Percentiles rank a stretch among this genome's conserved stretches.
phyloP scores from a whole-genome alignment of 2,113 vertebrate species.

The Heliornis fulica region DNA sequence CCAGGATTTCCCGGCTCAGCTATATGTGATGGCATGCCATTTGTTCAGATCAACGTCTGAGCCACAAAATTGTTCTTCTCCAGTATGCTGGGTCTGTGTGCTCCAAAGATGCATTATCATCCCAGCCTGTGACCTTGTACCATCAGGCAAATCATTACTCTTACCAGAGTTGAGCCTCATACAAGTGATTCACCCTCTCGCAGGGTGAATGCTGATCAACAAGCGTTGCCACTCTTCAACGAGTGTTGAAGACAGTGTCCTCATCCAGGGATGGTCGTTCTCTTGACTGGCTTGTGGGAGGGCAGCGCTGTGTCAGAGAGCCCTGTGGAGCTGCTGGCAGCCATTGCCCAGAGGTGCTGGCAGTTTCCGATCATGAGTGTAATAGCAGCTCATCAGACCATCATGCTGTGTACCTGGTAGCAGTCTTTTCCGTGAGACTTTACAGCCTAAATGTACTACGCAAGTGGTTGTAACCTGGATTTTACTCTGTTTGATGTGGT shows the following conservation, averaged over 20 bases:
- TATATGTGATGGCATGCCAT: background rate
- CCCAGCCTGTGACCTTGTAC: background rate
- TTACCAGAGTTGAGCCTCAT: background rate
- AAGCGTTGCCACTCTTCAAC: no score
- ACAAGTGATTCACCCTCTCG: background rate
- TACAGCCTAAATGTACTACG: background rate
- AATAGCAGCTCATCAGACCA: background rate
- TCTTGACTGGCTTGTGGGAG: background rate
- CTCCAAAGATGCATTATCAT: background rate
- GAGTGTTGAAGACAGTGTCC: background rate
- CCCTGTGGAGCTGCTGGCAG: background rate
- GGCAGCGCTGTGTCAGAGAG: fast-evolving
- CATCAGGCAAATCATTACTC: background rate
- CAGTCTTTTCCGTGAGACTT: background rate
- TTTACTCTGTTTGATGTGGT: background rate
- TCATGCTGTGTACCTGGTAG: background rate
- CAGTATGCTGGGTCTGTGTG: fast-evolving
- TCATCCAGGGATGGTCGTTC: background rate
- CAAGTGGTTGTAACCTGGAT: background rate
- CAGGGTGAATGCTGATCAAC: background rate
- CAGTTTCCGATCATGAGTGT: background rate
- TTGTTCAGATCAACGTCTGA: background rate
- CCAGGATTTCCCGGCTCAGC: background rate
- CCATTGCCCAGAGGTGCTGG: background rate
- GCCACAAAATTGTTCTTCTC: background rate